Evolutionary conservation across 1,140 invertebrate genomes (phyloP).

Genomic region (Triops longicaudatus): DNA sequence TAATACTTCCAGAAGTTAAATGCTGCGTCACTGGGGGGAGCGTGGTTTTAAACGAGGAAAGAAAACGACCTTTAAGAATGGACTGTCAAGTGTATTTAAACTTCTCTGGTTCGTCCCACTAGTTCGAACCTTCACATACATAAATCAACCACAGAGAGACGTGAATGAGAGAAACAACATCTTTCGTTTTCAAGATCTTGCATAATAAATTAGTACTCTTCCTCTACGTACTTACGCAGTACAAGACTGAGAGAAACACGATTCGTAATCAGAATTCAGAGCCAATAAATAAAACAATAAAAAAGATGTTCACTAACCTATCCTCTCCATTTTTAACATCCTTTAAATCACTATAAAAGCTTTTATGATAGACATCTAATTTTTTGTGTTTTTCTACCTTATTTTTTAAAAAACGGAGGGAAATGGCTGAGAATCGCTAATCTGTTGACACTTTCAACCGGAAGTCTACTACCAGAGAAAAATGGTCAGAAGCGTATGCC

Average conservation of each 20-base stretch:
- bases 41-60: neutral
- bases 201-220: neutral
- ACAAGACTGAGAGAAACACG: neutral
- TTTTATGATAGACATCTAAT: conserved; percentile 10
- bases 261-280: neutral
- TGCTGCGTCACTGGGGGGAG: neutral
- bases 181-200: neutral
- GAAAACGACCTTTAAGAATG: neutral
- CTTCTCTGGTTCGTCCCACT: neutral
- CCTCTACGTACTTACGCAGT: neutral
- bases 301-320: neutral
- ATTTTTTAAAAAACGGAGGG: conserved; percentile 20
- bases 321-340: neutral
- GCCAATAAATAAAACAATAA: conserved; percentile 19
- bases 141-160: neutral
- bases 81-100: neutral
- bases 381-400: neutral
- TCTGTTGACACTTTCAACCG: conserved; percentile 26
- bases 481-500: conserved; percentile 68
- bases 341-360: conserved; percentile 18
- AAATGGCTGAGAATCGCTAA: neutral
- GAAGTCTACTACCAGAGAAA: conserved; percentile 65
- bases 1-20: neutral
- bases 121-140: neutral
- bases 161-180: neutral